phyloP scores from a whole-genome alignment of 2,888 invertebrate genomes.

The Drosophila aldrichi region DNA sequence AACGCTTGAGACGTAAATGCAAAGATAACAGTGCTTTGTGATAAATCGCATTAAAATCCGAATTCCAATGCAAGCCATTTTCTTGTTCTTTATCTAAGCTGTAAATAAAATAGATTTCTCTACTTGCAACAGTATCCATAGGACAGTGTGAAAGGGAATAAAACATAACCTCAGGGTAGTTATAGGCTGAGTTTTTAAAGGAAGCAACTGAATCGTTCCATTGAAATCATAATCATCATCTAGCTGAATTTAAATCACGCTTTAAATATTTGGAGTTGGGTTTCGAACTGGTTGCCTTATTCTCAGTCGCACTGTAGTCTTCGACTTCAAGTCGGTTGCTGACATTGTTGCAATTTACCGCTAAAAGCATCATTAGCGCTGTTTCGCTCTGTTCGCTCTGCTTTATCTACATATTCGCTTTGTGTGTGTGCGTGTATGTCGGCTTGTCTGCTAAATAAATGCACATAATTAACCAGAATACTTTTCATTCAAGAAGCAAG shows the following conservation, averaged over 20 bases:
- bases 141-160: neutral
- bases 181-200: neutral
- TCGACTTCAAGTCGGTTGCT: constrained; percentile 8
- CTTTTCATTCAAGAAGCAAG: constrained; percentile 47
- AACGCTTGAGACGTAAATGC: constrained; percentile 29
- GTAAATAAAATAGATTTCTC: neutral
- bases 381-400: constrained; percentile 30
- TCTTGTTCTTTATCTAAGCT: constrained; percentile 17
- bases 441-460: constrained; percentile 20
- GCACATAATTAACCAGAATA: constrained; percentile 34
- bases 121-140: neutral
- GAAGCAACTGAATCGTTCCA: neutral
- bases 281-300: neutral
- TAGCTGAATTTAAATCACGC: neutral
- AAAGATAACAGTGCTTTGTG: constrained; percentile 14
- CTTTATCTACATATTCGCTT: neutral
- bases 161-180: neutral
- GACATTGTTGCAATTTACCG: constrained; percentile 48
- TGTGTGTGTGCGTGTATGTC: constrained; percentile 9
- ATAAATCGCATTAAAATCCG: neutral
- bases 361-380: constrained; percentile 43
- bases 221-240: neutral
- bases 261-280: neutral
- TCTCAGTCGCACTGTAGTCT: neutral
- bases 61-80: constrained; percentile 15